Percentiles rank a stretch among this genome's conserved stretches.
These are phyloP conservation scores for Selene dorsalis DNA, from an alignment of 2,797 vertebrate genomes.

Conservation along the genomic window DNA sequence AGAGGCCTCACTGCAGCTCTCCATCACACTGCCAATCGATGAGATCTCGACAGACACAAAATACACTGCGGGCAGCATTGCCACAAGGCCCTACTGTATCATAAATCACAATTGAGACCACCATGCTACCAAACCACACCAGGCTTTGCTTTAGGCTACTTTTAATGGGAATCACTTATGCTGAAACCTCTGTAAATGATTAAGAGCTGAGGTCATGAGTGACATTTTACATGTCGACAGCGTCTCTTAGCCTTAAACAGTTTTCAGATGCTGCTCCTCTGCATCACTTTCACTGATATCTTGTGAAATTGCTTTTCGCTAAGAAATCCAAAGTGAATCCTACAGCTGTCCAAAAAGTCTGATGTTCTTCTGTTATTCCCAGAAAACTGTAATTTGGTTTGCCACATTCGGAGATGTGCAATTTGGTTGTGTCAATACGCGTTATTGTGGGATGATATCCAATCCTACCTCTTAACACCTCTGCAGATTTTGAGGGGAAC, in stretches of 20 bases:
- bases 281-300: slow-evolving; percentile 33
- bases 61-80: slow-evolving; percentile 49
- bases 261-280: slow-evolving; percentile 20
- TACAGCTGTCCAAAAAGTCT: slow-evolving; percentile 27
- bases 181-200: slow-evolving; percentile 65
- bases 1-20: slow-evolving; percentile 45
- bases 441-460: slow-evolving; percentile 40
- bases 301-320: slow-evolving; percentile 28
- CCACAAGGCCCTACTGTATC: slow-evolving; percentile 61
- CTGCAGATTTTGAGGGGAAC: slow-evolving; percentile 34
- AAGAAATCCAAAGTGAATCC: slow-evolving; percentile 15
- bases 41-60: slow-evolving; percentile 52
- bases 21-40: slow-evolving; percentile 55
- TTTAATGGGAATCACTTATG: slow-evolving; percentile 58
- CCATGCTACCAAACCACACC: slow-evolving; percentile 67
- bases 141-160: slow-evolving; percentile 56
- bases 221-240: slow-evolving; percentile 55
- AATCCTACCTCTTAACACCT: slow-evolving; percentile 36
- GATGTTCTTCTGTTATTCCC: slow-evolving; percentile 36
- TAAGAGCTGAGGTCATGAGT: slow-evolving; percentile 64
- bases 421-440: slow-evolving; percentile 52
- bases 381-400: slow-evolving; percentile 29
- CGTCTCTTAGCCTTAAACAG: slow-evolving; percentile 18
- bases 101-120: slow-evolving; percentile 74
- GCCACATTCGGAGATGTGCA: slow-evolving; percentile 49